Evolutionary conservation across 2,888 invertebrate genomes (phyloP), one percentile per base, ranked within the genome.

Genomic region (Physocephala rufipes): DNA sequence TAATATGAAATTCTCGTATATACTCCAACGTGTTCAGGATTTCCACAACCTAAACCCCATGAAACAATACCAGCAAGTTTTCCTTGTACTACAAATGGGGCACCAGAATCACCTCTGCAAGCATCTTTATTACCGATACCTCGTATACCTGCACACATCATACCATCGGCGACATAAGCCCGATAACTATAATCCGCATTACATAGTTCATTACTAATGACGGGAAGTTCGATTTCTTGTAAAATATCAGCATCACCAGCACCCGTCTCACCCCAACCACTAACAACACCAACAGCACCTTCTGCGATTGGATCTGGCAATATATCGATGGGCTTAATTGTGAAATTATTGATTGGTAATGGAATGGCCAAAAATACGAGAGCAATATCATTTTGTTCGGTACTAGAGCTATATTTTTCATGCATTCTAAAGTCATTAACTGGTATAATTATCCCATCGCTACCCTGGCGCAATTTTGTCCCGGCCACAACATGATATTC

Each of bases 341-440:
- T 74, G 1, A 51, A 63, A 5, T 73, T 36, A 9, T 74, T 74
- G 9, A 84, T 12, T 0, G 78, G 76, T 26, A 83, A 64, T 0
- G 78, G 75, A 0, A 76, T 74, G 1, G 71, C 71, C 1, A 83
- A 65, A n/a, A 80, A 21, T 7, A 53, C 2, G 24, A 53, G 74
- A 0, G 90, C 90, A 16, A 90, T 82, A 69, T 91, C 91, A 73
- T 87, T 87, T 72, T 90, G 88, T 83, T 86, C 87, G 1, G 7
- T 61, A 0, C 3, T 4, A 16, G 74, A 66, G 55, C 84, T 81
- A 76, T 89, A 91, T 0, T 84, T 76, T 43, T 88, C 87, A 76
- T 91, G 89, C 74, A 83, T 83, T 1, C 86, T 72, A 3, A 89
- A 77, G 47, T 86, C 85, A 0, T 85, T 84, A 0, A 90, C 87